A percentile compares a stretch with the other conserved stretches of the same genome.
These are phyloP conservation scores for Calliopum simillimum DNA, from an alignment of 2,888 invertebrate species.

Conservation along the genomic window DNA sequence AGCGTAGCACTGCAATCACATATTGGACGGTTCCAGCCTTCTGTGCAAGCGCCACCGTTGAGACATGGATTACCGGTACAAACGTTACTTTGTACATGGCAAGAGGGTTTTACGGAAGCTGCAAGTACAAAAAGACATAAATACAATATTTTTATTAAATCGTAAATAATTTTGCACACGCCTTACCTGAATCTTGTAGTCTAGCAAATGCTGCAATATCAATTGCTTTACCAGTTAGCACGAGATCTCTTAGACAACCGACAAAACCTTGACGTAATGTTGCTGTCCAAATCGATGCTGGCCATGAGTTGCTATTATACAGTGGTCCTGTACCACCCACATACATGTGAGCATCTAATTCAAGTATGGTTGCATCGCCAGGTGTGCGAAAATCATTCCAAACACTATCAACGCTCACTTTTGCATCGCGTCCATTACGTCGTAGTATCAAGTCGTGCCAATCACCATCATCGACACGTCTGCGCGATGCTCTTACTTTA, in stretches of 20 bases:
- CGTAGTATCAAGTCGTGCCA: constrained; percentile 93
- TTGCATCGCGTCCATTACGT: constrained; percentile 84
- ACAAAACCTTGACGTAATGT: constrained; percentile 91
- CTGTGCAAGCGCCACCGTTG: constrained; percentile 87
- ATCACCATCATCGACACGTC: constrained; percentile 88
- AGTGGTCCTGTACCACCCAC: constrained; percentile 89
- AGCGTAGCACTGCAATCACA: constrained; percentile 93
- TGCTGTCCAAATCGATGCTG: constrained; percentile 91
- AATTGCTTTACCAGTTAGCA: constrained; percentile 87
- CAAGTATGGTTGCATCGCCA: constrained; percentile 89
- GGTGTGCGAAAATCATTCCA: constrained; percentile 90
- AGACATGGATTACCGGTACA: constrained; percentile 89
- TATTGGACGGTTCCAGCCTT: constrained; percentile 95
- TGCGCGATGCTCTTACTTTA: constrained; percentile 84
- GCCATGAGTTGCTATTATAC: constrained; percentile 81
- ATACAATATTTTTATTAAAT: not conserved
- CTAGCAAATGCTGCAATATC: constrained; percentile 90
- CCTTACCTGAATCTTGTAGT: constrained; percentile 87
- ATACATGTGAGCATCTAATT: constrained; percentile 88
- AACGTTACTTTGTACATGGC: constrained; percentile 84
- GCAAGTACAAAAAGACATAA: constrained; percentile 47
- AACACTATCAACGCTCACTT: constrained; percentile 89
- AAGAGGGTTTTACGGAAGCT: constrained; percentile 91
- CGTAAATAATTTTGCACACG: too few species aligned
- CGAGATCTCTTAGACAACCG: constrained; percentile 91